A percentile compares a stretch with the other conserved stretches of the same genome.
Conservation (phyloP, 2,888 invertebrate species). For the Shargacucullia verbasci region DNA sequence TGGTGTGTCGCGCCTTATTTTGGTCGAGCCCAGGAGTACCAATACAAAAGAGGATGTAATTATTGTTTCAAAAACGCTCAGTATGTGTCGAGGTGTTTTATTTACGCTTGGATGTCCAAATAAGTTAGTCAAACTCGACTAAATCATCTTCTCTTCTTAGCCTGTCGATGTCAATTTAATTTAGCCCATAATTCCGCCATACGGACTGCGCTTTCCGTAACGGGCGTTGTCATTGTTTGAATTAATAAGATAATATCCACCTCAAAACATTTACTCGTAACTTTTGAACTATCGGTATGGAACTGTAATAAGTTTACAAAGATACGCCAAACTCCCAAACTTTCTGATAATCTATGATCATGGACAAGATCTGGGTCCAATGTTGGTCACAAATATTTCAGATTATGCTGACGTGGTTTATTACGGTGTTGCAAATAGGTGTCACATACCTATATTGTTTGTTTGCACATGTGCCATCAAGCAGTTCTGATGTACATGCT, state of each 20-base stretch:
- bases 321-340: conserved; percentile 8
- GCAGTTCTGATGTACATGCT: background rate
- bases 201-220: too few relatives aligned
- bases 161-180: too few relatives aligned
- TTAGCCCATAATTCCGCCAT: too few relatives aligned
- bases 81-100: background rate
- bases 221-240: conserved; percentile 20
- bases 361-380: background rate
- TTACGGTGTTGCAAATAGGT: conserved; percentile 3
- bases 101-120: conserved; percentile 11
- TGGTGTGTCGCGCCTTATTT: too few relatives aligned
- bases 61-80: background rate
- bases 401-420: background rate
- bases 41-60: background rate
- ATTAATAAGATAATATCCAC: conserved; percentile 13
- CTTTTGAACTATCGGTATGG: too few relatives aligned
- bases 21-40: background rate
- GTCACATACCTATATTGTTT: background rate
- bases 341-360: conserved; percentile 15
- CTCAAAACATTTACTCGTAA: background rate
- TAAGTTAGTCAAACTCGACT: background rate
- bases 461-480: conserved; percentile 1
- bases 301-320: conserved; percentile 8
- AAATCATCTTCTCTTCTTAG: too few relatives aligned
- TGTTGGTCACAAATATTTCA: background rate